Evolutionary conservation across 1,140 invertebrate genomes (phyloP), one percentile per base, ranked within the genome.

Genomic region (Drosophila subobscura): DNA sequence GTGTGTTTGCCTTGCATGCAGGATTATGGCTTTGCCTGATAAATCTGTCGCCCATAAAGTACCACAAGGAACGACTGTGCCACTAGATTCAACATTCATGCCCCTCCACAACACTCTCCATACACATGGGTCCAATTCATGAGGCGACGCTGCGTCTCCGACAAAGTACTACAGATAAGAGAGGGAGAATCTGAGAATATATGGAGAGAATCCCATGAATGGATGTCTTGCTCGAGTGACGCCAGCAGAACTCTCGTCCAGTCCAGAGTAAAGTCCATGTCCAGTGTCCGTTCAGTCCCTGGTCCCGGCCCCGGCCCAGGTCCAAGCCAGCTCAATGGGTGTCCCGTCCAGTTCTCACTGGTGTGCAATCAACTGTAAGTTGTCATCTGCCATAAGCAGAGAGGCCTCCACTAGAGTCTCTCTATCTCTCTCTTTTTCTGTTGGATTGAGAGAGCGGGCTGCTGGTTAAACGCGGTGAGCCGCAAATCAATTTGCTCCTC

Each of bases 331-430:
- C 66, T 42, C 66, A 56, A 70, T 68, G 63, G 44, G 33, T 44
- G 64, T 68, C 44, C 37, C 20, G 71, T 76, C 42, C 58, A 57
- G 50, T 61, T 54, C 5, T 41, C 51, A 55, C 54, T 72, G 66
- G 60, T 72, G 63, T 65, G 66, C 73, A 83, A 83, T 83, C 70
- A 77, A 67, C 73, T 81, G 78, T 55, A 49, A 81, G 73, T 67
- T 81, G 79, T 81, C 56, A 65, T 55, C 59, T 60, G 63, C 54
- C 72, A 54, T 33, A 44, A 44, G 16, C 51, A 51, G 41, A 61
- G 49, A 16, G 29, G 12, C 4, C 4, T 25, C 20, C 10, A 27
- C 14, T 25, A n/a, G 29, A 20, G 16, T 20, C 16, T 20, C 16
- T 20, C 16, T 1, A 20, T 20, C 16, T 20, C 16, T 20, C 16